Conservation (phyloP, 2,888 invertebrate species). For the Sphaerophoria rueppellii region DNA sequence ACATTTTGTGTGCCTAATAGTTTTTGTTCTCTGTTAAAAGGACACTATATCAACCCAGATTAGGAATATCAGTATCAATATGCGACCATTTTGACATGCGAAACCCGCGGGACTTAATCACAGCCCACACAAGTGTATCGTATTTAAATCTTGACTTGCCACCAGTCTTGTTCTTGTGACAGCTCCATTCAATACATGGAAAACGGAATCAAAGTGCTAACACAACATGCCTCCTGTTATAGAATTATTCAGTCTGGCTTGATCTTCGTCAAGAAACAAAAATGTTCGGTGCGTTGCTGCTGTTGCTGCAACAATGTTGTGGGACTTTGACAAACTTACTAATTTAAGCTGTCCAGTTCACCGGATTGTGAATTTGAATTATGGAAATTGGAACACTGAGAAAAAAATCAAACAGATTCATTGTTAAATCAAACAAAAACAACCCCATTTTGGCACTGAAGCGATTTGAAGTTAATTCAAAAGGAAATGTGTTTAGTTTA, state of each 20-base stretch:
- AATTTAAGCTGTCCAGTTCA: slow-evolving; percentile 28
- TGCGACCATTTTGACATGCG: slow-evolving; percentile 16
- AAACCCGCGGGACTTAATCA: slow-evolving; percentile 28
- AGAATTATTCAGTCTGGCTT: slow-evolving; percentile 16
- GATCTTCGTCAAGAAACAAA: slow-evolving; percentile 28
- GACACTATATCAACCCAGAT: slow-evolving; percentile 11
- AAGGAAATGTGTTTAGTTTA: too few species aligned
- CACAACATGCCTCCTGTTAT: neutral
- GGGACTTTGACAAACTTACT: slow-evolving; percentile 9
- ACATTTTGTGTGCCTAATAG: neutral
- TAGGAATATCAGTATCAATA: slow-evolving; percentile 21
- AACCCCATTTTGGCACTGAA: too few species aligned
- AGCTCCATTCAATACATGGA: slow-evolving; percentile 24
- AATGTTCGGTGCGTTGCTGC: neutral
- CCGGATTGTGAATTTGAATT: slow-evolving; percentile 51
- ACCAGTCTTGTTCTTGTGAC: slow-evolving; percentile 39
- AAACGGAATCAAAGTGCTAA: slow-evolving; percentile 1
- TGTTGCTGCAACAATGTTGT: slow-evolving; percentile 20
- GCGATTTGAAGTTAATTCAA: too few species aligned
- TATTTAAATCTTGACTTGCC: slow-evolving; percentile 22
- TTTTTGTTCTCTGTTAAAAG: neutral
- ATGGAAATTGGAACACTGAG: slow-evolving; percentile 61
- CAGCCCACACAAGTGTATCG: slow-evolving; percentile 38
- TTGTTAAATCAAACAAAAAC: too few species aligned
- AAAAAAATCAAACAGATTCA: too few species aligned